These are phyloP conservation scores for Octonoba sinensis DNA, from an alignment of 2,888 invertebrate genomes.

Conservation along the genomic window DNA sequence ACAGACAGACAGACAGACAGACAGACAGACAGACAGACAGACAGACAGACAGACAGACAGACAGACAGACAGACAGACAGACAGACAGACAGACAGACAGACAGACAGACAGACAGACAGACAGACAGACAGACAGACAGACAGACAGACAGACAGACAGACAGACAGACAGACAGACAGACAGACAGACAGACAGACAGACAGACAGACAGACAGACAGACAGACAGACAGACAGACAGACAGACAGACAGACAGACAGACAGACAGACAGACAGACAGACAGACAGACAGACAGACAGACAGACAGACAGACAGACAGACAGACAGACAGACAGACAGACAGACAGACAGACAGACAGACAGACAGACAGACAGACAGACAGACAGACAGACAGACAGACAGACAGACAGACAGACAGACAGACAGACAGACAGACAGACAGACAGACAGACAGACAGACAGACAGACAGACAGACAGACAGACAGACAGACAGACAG, in stretches of 20 bases:
- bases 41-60: neutral
- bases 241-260: slow-evolving; percentile 1
- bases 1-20: slow-evolving; percentile 1
- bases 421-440: slow-evolving; percentile 1
- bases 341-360: slow-evolving; percentile 1
- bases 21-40: neutral
- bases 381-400: slow-evolving; percentile 1
- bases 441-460: neutral
- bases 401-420: slow-evolving; percentile 1
- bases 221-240: slow-evolving; percentile 1
- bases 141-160: neutral
- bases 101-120: slow-evolving; percentile 1
- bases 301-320: neutral
- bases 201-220: slow-evolving; percentile 1
- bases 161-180: neutral
- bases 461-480: neutral
- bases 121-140: neutral
- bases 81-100: slow-evolving; percentile 1
- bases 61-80: slow-evolving; percentile 1
- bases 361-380: slow-evolving; percentile 1
- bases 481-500: slow-evolving; percentile 1
- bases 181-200: slow-evolving; percentile 1
- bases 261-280: neutral
- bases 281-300: neutral
- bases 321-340: slow-evolving; percentile 1